Base-by-base conservation (phyloP, 2,888 invertebrate species). In the Polyommatus iphigenia region DNA sequence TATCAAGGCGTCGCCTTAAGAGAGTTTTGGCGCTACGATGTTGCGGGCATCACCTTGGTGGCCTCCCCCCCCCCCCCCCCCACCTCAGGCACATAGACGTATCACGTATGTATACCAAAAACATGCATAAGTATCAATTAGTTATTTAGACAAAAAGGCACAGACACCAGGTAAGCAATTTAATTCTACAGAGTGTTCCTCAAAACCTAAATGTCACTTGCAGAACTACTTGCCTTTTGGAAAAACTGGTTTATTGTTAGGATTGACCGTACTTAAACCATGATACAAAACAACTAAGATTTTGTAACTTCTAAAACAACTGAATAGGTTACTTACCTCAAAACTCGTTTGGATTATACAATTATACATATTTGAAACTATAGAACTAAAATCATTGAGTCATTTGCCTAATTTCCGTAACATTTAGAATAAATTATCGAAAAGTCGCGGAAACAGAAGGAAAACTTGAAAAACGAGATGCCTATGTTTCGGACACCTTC, bases 391-490 rank as follows among this genome's bases (percentile, higher is more conserved):
- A 29, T 24, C 13, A 32, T 32, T 32, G 0, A 3, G 32, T 2
- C 32, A 32, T 29, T 67, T 67, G 29, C 29, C 67, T 67, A 67
- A 29, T 67, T 67, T 67, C 18, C 67, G 67, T 67, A 18, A 67
- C 32, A 32, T 29, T 29, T 18, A 2, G 67, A 67, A 67, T 67
- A 15, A 15, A 67, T 32, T 67, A 32, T 18, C 67, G 67, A 32
- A 15, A 67, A 15, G 67, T 67, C 18, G 29, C 67, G 6, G 67
- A 67, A 32, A 67, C 18, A 15, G 24, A 24, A 13, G 67, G 2
- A 67, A 5, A 32, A 67, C 67, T 67, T 32, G 67, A 67, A 67
- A 29, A 32, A 29, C 67, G 7, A 32, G 29, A 62, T 62, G 20
- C 59, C 59, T 59, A 20, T 20, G 4, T 67, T 29, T 67, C 67